Percentiles rank a stretch among this genome's conserved stretches.
These are phyloP conservation scores for Araneus ventricosus DNA, from an alignment of 1,140 invertebrate species.

Conservation along the genomic window DNA sequence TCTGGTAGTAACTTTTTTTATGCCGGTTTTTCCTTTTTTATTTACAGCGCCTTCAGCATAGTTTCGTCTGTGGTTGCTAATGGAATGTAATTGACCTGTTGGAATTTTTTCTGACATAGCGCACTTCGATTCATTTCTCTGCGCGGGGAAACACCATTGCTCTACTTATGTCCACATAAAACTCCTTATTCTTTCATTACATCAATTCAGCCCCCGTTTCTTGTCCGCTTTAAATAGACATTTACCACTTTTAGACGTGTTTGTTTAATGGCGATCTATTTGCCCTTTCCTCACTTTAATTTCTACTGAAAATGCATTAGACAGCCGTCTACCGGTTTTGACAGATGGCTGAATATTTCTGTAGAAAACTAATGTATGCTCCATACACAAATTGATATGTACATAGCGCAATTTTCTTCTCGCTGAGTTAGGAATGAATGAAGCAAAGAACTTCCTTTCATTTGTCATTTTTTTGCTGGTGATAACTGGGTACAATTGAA, in stretches of 20 bases:
- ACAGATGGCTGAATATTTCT: background rate
- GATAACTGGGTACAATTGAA: background rate
- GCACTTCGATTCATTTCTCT: background rate
- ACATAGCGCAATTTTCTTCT: background rate
- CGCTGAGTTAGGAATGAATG: background rate
- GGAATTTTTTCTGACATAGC: background rate
- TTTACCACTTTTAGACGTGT: background rate
- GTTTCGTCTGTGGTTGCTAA: conserved; percentile 29
- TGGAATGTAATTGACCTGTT: conserved; percentile 35
- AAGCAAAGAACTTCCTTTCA: too few relatives aligned
- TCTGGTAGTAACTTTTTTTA: conserved; percentile 39
- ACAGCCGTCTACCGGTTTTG: background rate
- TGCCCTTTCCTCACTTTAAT: background rate
- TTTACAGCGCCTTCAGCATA: background rate
- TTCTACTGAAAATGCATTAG: background rate
- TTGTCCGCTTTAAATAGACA: background rate
- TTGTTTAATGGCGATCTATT: background rate
- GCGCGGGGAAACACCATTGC: background rate
- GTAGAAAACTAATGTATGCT: background rate
- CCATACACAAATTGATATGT: background rate
- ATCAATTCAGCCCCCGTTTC: background rate
- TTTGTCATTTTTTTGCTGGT: too few relatives aligned
- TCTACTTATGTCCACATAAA: background rate
- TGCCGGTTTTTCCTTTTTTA: conserved; percentile 15
- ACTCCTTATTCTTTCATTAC: background rate